A percentile compares a stretch with the other conserved stretches of the same genome.
Evolutionary conservation across 2,888 invertebrate genomes (phyloP).

Genomic region (Serrognathus titanus): DNA sequence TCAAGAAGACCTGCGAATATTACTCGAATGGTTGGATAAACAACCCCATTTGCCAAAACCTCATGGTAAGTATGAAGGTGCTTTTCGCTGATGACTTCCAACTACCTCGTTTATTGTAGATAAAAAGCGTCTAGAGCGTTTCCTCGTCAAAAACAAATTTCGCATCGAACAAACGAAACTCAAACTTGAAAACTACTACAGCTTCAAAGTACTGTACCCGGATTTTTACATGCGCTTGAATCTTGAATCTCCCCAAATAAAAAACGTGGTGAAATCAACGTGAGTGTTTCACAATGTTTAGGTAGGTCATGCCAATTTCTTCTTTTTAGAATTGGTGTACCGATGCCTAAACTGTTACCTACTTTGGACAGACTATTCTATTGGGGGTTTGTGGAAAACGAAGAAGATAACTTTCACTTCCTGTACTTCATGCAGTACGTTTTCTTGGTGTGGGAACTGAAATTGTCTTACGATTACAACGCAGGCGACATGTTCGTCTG

Average conservation of each 20-base stretch:
- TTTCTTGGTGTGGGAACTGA: not conserved
- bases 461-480: not conserved
- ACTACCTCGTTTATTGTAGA: not conserved
- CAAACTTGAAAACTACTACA: conserved; percentile 10
- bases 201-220: not conserved
- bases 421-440: not conserved
- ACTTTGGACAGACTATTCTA: not conserved
- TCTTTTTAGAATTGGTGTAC: not conserved
- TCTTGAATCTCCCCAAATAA: not conserved
- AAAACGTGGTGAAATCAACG: not conserved
- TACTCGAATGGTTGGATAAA: conserved; percentile 5
- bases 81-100: no score
- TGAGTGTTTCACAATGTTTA: not conserved
- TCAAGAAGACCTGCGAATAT: conserved; percentile 1
- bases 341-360: not conserved
- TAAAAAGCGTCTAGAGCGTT: conserved; percentile 8
- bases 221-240: not conserved
- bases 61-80: not conserved
- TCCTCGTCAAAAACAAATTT: conserved; percentile 15
- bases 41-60: conserved; percentile 5
- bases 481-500: not conserved
- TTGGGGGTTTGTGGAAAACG: not conserved
- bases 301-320: no score
- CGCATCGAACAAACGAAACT: conserved; percentile 10
- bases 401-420: not conserved